Base-by-base conservation (phyloP, 2,888 invertebrate species). In the Drosophila rellima region DNA sequence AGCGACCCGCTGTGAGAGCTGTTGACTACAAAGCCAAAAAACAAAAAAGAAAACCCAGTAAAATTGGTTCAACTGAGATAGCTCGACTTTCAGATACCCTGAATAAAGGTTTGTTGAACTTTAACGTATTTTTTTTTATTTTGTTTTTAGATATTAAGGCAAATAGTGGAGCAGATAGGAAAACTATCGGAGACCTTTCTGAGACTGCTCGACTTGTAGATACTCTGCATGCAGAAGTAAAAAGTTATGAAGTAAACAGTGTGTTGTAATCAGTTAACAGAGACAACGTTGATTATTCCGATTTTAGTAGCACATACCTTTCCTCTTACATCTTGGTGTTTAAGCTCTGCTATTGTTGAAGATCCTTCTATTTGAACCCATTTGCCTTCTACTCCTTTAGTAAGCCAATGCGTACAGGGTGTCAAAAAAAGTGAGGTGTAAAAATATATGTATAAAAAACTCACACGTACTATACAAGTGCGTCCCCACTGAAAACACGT, bases 1-100 rank as follows among this genome's bases (percentile, higher is more conserved):
- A 62, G 51, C 66, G 17, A 54, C 56, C 62, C 61, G 67, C 65
- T 59, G 70, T n/a, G 70, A 57, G 61, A 52, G 52, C 57, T 56
- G 71, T 63, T 40, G 48, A 67, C 55, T 40, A 33, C 31, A 47
- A 45, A 45, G 35, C 17, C 23, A 48, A 37, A 65, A n/a, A 52
- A 13, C 17, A 8, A 51, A 23, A 8, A 59, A 60, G 29, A 45
- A 35, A 40, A 26, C 13, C 2, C 6, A 13, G 40, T 17, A 23
- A 51, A 66, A 54, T 54, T 75, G 60, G 4, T 17, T 31, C 0
- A 48, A 1, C 2, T 2, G 1, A n/a, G 29, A 13, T 4, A 39
- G 17, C 15, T 2, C n/a, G 20, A 55, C 42, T 33, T 11, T 2
- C 20, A 20, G 20, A 31, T 42, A 55, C 31, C 42, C 54, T 52